Conservation (phyloP, 2,113 vertebrate genomes). For the Syrmaticus mikado region DNA sequence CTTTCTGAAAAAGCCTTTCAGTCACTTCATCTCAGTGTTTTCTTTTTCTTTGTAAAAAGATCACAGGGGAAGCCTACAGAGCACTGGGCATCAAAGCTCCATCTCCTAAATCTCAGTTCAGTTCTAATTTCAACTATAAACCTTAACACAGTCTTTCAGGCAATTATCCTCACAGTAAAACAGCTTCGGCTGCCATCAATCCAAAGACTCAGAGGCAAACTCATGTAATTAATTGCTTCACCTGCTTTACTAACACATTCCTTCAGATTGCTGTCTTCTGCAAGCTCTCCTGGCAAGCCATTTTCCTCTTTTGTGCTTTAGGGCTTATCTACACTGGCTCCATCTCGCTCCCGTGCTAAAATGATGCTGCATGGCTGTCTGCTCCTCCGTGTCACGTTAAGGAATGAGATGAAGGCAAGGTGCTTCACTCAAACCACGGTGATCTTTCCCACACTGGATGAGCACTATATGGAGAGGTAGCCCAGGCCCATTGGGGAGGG, state of each 20-base stretch:
- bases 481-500: not conserved
- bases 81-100: slow-evolving; percentile 38
- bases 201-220: not conserved
- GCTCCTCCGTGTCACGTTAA: not conserved
- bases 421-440: not conserved
- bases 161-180: slow-evolving; percentile 6
- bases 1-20: not conserved
- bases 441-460: not conserved
- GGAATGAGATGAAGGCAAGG: not conserved
- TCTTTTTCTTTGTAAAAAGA: slow-evolving; percentile 1
- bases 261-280: not conserved
- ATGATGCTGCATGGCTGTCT: not conserved
- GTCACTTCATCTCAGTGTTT: not conserved
- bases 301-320: not conserved
- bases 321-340: slow-evolving; percentile 9
- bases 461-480: not conserved
- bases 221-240: slow-evolving; percentile 1
- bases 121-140: slow-evolving; percentile 36
- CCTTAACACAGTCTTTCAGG: not conserved
- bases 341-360: not conserved
- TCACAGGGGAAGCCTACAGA: slow-evolving; percentile 43
- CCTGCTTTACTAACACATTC: not conserved
- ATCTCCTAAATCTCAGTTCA: slow-evolving; percentile 39
- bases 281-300: not conserved
- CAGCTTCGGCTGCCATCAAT: not conserved